Evolutionary conservation across 2,113 vertebrate species (phyloP).

Genomic region (Morphnarchus princeps): DNA sequence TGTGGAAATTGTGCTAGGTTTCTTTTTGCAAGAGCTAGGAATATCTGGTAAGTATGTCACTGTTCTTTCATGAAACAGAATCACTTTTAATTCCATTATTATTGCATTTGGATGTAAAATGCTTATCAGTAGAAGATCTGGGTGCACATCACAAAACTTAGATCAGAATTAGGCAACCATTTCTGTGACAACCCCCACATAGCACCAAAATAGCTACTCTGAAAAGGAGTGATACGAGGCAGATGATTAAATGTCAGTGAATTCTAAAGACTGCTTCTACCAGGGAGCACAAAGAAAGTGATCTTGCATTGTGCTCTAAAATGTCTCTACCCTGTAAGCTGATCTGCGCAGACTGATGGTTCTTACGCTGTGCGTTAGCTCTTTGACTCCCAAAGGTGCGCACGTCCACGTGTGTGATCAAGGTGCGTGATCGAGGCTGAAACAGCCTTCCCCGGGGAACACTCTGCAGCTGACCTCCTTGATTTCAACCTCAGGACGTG

Average conservation of each 20-base stretch:
- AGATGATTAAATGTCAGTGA: constrained; percentile 66
- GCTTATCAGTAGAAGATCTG: constrained; percentile 8
- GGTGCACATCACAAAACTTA: constrained; percentile 39
- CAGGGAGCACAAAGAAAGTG: constrained; percentile 50
- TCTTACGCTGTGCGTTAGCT: background rate
- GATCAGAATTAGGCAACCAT: constrained; percentile 55
- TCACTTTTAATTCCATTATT: background rate
- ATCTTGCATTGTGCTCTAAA: constrained; percentile 48
- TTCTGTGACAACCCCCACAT: constrained; percentile 49
- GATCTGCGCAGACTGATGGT: background rate
- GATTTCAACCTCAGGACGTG: background rate
- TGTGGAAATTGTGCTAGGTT: background rate
- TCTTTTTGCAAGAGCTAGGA: background rate
- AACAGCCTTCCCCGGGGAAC: background rate
- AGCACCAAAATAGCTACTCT: constrained; percentile 53
- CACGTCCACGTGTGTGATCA: background rate
- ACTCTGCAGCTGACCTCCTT: background rate
- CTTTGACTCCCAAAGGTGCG: background rate
- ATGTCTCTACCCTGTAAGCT: constrained; percentile 3
- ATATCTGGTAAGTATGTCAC: background rate
- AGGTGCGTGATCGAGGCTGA: background rate
- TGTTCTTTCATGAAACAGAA: background rate
- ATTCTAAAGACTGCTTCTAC: constrained; percentile 62
- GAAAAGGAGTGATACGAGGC: constrained; percentile 59
- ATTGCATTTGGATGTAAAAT: background rate